Evolutionary conservation across 2,113 vertebrate genomes (phyloP).

Genomic region (Dromas ardeola): DNA sequence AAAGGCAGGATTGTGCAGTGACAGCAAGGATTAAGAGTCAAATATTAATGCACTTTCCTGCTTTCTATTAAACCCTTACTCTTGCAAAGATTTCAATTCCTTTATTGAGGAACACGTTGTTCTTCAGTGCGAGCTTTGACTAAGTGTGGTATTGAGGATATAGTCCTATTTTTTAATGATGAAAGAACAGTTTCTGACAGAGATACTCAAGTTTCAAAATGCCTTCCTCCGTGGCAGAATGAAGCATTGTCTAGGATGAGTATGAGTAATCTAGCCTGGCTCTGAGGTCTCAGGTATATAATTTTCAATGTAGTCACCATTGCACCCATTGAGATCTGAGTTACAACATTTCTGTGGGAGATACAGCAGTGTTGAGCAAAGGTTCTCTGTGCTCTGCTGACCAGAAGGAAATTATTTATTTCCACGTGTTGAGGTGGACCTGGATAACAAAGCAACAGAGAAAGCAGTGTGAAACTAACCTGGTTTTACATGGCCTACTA

Average conservation of each 20-base stretch:
- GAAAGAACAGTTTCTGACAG: not conserved
- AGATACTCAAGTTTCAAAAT: not conserved
- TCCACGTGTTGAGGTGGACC: not conserved
- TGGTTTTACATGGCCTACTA: constrained; percentile 85
- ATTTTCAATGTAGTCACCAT: not conserved
- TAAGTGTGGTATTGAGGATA: not conserved
- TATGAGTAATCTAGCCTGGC: not conserved
- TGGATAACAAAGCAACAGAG: constrained; percentile 19
- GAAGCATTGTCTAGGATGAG: not conserved
- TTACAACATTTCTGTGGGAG: not conserved
- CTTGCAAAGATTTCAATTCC: not conserved
- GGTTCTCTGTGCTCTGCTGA: constrained; percentile 7
- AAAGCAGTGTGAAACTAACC: constrained; percentile 80
- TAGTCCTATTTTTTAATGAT: not conserved
- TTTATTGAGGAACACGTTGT: not conserved
- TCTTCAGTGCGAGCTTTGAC: not conserved
- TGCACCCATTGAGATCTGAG: not conserved
- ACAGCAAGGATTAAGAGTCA: not conserved
- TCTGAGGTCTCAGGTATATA: not conserved
- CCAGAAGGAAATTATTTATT: constrained; percentile 12
- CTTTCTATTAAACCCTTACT: not conserved
- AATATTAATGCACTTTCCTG: not conserved
- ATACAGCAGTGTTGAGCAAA: not conserved
- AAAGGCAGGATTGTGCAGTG: not conserved
- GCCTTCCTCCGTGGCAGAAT: not conserved